phyloP scores from a whole-genome alignment of 2,113 vertebrate species.

The Ondatra zibethicus region DNA sequence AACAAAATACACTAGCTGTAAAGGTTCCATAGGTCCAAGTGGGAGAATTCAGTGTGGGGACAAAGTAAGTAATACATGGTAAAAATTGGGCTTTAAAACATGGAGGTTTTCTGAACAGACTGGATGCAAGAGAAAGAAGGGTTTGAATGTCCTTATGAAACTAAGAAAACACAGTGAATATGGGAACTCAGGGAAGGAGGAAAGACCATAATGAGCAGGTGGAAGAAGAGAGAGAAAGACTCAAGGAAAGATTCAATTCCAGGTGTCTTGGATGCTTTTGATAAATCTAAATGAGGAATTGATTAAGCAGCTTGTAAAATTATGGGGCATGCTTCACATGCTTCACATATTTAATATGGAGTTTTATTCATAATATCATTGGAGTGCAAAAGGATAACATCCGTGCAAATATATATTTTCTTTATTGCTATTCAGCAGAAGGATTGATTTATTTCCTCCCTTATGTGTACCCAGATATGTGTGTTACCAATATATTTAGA shows the following conservation, averaged over 20 bases:
- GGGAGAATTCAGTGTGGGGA: too few species aligned
- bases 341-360: too few species aligned
- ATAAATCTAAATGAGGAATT: background rate
- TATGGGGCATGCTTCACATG: background rate
- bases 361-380: constrained; percentile 56
- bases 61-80: background rate
- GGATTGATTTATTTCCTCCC: background rate
- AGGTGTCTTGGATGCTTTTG: background rate
- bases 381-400: background rate
- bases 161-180: background rate
- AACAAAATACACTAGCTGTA: background rate
- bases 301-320: background rate
- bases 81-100: background rate
- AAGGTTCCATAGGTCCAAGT: background rate
- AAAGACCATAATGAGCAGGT: background rate
- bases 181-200: background rate
- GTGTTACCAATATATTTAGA: constrained; percentile 68
- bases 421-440: constrained; percentile 11
- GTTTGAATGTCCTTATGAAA: background rate
- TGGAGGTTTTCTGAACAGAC: background rate
- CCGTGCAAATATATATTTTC: background rate
- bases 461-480: background rate
- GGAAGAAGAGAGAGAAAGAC: background rate
- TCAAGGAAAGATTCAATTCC: background rate
- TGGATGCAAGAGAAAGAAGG: background rate